Evolutionary conservation across 2,113 vertebrate species (phyloP).

Genomic region (Eretmochelys imbricata): DNA sequence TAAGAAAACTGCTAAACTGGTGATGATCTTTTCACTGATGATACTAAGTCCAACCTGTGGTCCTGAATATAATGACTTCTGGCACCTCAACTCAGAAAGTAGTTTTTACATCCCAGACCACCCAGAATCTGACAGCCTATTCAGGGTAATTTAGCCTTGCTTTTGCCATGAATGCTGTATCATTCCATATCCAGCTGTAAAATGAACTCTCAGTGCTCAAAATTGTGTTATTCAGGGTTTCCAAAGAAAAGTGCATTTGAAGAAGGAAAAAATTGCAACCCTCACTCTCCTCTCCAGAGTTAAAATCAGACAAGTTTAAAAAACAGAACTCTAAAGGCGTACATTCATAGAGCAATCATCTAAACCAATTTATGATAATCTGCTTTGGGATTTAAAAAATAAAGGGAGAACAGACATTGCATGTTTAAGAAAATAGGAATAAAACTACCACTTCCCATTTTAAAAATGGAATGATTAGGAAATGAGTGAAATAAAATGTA

Average conservation of each 20-base stretch:
- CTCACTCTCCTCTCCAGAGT: not conserved
- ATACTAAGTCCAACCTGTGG: not conserved
- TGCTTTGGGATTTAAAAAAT: not conserved
- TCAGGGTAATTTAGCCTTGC: not conserved
- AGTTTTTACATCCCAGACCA: constrained; percentile 7
- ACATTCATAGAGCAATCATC: not conserved
- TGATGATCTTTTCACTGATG: not conserved
- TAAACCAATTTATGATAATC: not conserved
- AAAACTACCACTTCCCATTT: not conserved
- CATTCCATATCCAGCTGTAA: not conserved
- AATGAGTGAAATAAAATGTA: not conserved
- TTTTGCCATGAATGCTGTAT: not conserved
- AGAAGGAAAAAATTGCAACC: not conserved
- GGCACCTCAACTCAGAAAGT: not conserved
- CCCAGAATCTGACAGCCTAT: not conserved
- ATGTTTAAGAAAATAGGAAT: not conserved
- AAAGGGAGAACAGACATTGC: fast-evolving
- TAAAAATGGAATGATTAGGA: not conserved
- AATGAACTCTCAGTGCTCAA: not conserved
- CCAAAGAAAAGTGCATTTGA: not conserved
- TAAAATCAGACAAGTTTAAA: not conserved
- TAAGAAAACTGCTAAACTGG: not conserved
- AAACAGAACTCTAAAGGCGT: not conserved
- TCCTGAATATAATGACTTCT: not conserved
- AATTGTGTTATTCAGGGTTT: not conserved